Evolutionary conservation across 2,113 vertebrate genomes (phyloP), one percentile per base, ranked within the genome.

Genomic region (Suncus etruscus): DNA sequence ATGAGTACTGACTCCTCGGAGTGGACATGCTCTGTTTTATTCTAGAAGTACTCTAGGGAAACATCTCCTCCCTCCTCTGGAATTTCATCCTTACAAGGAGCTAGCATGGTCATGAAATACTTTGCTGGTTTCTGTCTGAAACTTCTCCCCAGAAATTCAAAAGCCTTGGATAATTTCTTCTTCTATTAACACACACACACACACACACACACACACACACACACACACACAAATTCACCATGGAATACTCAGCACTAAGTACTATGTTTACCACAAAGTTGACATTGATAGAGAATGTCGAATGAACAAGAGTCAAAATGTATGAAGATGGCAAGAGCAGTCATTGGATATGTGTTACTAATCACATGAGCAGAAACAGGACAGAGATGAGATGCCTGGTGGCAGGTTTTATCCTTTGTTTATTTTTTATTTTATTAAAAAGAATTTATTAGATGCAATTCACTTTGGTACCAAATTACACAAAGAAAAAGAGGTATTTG

Each of bases 121-220:
- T 93, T 86, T 82, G 45, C 66, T 93, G 95, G 11, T 54, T 89
- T 92, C 87, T 87, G 14, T 69, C 66, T 89, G 74, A 91, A 87
- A 90, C 8, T 68, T 11, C 82, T 50, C 8, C 50, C 6, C 78
- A 83, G 51, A 88, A 58, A 72, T 27, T 79, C 8, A 65, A 69
- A 81, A 86, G 31, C 83, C n/a, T 91, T 85, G 86, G 31, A 80
- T 65, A 16, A 61, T 87, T 95, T 84, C 69, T 39, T 12, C 61
- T 54, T 92, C n/a, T 18, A 22, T 84, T 25, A 79, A 78, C 27
- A 22, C 22, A 31, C 32, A 70, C 77, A 39, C 39, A 39, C 39
- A n/a, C n/a, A n/a, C n/a, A n/a, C n/a, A n/a, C n/a, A n/a, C n/a
- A n/a, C n/a, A n/a, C n/a, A n/a, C n/a, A n/a, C n/a, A n/a, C n/a